These are phyloP conservation scores for Polyodon spathula DNA, from an alignment of 2,113 vertebrate species.

Conservation along the genomic window DNA sequence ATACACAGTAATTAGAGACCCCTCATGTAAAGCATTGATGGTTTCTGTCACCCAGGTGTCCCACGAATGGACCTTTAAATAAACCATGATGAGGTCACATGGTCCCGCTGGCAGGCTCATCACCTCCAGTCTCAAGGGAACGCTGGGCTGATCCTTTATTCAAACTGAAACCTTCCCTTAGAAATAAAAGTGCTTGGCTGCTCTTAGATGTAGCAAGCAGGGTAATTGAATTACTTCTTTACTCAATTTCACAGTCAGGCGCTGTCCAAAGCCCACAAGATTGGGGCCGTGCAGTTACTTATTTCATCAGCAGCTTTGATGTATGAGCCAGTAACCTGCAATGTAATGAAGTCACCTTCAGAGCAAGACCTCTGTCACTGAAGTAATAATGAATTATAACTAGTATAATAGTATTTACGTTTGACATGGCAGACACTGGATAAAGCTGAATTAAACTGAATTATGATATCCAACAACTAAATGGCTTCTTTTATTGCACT, in stretches of 20 bases:
- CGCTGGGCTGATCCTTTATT: too few species aligned
- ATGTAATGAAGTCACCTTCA: slow-evolving; percentile 79
- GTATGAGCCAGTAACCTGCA: slow-evolving; percentile 67
- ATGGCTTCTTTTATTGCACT: slow-evolving; percentile 30
- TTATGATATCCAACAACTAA: slow-evolving; percentile 22
- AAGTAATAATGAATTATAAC: slow-evolving; percentile 58
- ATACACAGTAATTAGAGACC: too few species aligned
- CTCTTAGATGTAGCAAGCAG: slow-evolving; percentile 51
- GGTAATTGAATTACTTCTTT: slow-evolving; percentile 74
- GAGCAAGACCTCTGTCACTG: slow-evolving; percentile 52
- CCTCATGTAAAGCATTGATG: too few species aligned
- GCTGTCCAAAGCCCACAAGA: slow-evolving; percentile 41
- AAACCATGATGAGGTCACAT: too few species aligned
- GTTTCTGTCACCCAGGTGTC: too few species aligned
- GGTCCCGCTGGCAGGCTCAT: too few species aligned
- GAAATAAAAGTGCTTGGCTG: slow-evolving; percentile 24
- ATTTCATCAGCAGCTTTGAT: slow-evolving; percentile 50
- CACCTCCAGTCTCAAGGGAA: too few species aligned
- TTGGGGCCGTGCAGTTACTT: slow-evolving; percentile 36
- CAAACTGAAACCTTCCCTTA: slow-evolving; percentile 1
- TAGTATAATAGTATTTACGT: slow-evolving; percentile 58
- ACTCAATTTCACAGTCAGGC: slow-evolving; percentile 62
- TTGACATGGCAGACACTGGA: slow-evolving; percentile 37
- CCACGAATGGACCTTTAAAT: too few species aligned
- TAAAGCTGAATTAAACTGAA: slow-evolving; percentile 39